phyloP scores from a whole-genome alignment of 30 jellyfish, hydroid and myxozoan species.

The Aurelia sp. region DNA sequence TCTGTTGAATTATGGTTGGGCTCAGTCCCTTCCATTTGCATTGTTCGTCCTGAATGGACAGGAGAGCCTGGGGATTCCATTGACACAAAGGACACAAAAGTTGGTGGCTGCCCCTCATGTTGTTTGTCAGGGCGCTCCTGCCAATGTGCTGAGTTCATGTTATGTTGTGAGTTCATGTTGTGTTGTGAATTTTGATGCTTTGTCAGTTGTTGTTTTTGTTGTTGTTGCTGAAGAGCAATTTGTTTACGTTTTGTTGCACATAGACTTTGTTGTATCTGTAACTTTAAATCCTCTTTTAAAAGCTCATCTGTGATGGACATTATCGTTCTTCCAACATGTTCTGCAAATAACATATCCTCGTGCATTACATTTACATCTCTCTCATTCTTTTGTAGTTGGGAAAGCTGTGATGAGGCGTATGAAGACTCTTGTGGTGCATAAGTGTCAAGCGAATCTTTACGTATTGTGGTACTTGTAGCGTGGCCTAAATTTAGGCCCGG shows the following conservation, averaged over 20 bases:
- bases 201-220: conserved; percentile 15
- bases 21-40: conserved; percentile 29
- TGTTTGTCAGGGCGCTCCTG: conserved; percentile 19
- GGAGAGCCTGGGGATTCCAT: conserved; percentile 45
- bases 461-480: background rate
- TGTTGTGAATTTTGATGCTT: background rate
- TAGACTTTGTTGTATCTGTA: conserved; percentile 75
- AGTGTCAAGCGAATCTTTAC: background rate
- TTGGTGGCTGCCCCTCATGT: conserved; percentile 47
- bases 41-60: conserved; percentile 1
- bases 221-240: conserved; percentile 53
- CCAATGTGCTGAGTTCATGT: background rate
- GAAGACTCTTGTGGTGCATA: background rate
- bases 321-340: conserved; percentile 66
- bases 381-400: background rate
- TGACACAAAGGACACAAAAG: conserved; percentile 40
- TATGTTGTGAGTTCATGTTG: background rate
- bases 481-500: background rate
- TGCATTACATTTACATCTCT: conserved; percentile 9
- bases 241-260: conserved; percentile 69
- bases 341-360: conserved; percentile 78
- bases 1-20: conserved; percentile 5
- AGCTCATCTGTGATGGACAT: conserved; percentile 65
- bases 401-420: background rate
- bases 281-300: conserved; percentile 63